phyloP scores from a whole-genome alignment of 2,888 invertebrate genomes.

The Myathropa florea region DNA sequence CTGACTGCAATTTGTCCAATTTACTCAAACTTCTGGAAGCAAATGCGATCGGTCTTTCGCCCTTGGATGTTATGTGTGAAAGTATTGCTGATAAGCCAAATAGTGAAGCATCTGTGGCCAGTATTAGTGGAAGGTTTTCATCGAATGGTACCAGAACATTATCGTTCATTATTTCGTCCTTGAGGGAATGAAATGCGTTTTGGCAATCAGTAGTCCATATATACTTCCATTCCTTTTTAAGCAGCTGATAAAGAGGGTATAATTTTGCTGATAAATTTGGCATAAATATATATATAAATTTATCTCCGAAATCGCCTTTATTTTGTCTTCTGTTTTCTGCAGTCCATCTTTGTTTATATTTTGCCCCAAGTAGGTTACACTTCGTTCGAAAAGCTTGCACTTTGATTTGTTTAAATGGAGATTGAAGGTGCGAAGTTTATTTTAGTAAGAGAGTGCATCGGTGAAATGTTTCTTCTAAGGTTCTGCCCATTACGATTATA shows the following conservation, averaged over 20 bases:
- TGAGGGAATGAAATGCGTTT: slow-evolving; percentile 72
- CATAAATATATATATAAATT: slow-evolving; percentile 63
- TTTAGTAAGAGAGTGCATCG: neutral
- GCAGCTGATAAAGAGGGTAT: slow-evolving; percentile 3
- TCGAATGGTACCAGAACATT: slow-evolving; percentile 59
- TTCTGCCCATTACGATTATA: no score
- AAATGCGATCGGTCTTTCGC: slow-evolving; percentile 35
- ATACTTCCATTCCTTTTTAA: slow-evolving; percentile 50
- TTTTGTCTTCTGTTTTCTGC: slow-evolving; percentile 71
- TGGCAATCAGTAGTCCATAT: neutral
- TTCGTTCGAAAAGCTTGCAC: neutral
- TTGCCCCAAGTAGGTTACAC: neutral
- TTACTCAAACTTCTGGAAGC: neutral
- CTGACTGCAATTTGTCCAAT: no score
- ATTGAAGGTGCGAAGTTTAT: neutral
- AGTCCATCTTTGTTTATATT: slow-evolving; percentile 71
- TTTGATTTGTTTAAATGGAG: neutral
- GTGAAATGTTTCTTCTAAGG: neutral
- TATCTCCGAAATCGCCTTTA: slow-evolving; percentile 72
- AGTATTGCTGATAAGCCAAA: slow-evolving; percentile 37
- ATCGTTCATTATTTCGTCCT: slow-evolving; percentile 67
- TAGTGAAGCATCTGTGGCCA: slow-evolving; percentile 70
- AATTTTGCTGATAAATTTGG: slow-evolving; percentile 26
- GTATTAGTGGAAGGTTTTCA: slow-evolving; percentile 40
- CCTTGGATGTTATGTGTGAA: slow-evolving; percentile 8